Percentiles rank a stretch among this genome's conserved stretches.
Conservation (phyloP, 2,113 vertebrate species). For the Cyanistes caeruleus region DNA sequence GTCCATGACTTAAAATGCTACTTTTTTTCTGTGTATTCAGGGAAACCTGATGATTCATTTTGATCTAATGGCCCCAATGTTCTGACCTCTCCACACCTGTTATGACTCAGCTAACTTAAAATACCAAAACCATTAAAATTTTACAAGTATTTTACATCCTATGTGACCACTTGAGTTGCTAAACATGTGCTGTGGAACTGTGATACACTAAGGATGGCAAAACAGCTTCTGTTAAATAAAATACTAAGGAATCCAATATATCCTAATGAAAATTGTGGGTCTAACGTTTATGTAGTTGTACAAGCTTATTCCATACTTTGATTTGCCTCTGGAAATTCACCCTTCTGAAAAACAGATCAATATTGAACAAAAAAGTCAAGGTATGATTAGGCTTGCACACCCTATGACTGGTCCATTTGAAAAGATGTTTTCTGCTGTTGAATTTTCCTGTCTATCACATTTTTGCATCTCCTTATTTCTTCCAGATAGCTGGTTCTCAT, state of each 20-base stretch:
- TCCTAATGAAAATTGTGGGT: neutral
- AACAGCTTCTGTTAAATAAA: neutral
- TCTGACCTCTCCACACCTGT: neutral
- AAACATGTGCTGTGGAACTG: neutral
- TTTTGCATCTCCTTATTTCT: neutral
- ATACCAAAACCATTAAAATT: neutral
- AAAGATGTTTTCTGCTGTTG: neutral
- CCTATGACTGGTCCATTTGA: neutral
- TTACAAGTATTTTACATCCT: neutral
- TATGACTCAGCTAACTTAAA: neutral
- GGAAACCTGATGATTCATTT: neutral
- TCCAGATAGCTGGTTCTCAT: conserved; percentile 13
- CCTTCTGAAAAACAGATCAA: neutral
- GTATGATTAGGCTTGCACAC: neutral
- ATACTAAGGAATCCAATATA: neutral
- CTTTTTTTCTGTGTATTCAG: neutral
- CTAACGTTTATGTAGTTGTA: neutral
- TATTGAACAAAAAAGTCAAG: neutral
- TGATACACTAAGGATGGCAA: neutral
- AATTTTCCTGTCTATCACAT: neutral
- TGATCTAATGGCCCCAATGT: neutral
- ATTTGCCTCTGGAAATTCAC: neutral
- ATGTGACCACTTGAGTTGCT: neutral
- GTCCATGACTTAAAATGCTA: neutral
- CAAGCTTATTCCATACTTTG: neutral